These are phyloP conservation scores for Brachyhypopomus occidentalis DNA, from an alignment of 2,113 vertebrate species.

Conservation along the genomic window DNA sequence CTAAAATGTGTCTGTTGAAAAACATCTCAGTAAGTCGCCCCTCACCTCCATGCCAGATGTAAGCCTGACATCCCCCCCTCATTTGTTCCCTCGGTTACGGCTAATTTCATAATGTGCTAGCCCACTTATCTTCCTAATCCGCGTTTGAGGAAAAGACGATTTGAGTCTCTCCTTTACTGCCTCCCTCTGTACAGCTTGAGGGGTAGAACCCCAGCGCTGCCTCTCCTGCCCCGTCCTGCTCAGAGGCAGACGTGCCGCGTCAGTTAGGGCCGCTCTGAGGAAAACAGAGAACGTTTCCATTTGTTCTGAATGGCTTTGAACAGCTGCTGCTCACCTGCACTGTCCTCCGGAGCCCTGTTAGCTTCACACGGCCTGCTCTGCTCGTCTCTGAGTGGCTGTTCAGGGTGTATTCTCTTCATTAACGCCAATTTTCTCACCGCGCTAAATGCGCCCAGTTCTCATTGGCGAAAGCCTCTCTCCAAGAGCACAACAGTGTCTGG, in stretches of 20 bases:
- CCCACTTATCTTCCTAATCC: slow-evolving; percentile 59
- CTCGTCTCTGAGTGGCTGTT: background rate
- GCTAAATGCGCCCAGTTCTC: background rate
- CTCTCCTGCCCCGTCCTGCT: background rate
- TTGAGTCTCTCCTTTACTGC: slow-evolving; percentile 27
- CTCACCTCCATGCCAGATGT: background rate
- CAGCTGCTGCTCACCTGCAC: background rate
- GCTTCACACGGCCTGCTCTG: slow-evolving; percentile 5
- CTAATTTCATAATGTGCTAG: slow-evolving; percentile 56
- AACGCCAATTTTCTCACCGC: background rate
- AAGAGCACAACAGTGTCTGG: background rate
- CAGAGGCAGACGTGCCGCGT: background rate
- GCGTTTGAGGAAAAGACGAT: background rate
- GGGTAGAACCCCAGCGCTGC: background rate
- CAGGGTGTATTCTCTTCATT: background rate
- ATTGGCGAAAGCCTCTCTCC: background rate
- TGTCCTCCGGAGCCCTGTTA: background rate
- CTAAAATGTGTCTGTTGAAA: background rate
- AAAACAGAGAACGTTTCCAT: slow-evolving; percentile 17
- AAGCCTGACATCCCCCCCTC: slow-evolving; percentile 6
- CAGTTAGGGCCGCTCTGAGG: background rate
- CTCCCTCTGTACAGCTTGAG: background rate
- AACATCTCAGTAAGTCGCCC: background rate
- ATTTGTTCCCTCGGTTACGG: slow-evolving; percentile 45
- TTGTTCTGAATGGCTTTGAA: slow-evolving; percentile 3